phyloP scores from a whole-genome alignment of 2,888 invertebrate species.

The Drosophila hamatofila region DNA sequence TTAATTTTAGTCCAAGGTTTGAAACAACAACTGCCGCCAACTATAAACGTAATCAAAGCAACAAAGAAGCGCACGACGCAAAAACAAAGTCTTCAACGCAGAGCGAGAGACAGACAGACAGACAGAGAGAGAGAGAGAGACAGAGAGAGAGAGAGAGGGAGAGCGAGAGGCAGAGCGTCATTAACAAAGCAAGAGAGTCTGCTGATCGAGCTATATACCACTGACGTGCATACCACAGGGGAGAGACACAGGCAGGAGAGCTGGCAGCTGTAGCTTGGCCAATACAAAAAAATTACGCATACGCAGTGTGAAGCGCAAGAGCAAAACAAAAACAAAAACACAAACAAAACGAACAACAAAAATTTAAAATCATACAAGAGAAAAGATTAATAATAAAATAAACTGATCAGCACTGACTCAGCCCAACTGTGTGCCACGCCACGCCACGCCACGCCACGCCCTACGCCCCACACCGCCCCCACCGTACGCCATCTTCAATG shows the following conservation, averaged over 20 bases:
- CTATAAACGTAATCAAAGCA: slow-evolving; percentile 65
- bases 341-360: slow-evolving; percentile 17
- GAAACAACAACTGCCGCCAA: slow-evolving; percentile 63
- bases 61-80: slow-evolving; percentile 57
- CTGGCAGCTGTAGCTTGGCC: slow-evolving; percentile 53
- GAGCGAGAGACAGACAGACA: slow-evolving; percentile 6
- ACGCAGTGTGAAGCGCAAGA: slow-evolving; percentile 67
- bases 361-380: slow-evolving; percentile 11
- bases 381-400: slow-evolving; percentile 44
- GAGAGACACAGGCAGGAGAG: slow-evolving; percentile 22
- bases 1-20: slow-evolving; percentile 85
- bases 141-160: too few species aligned
- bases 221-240: background rate
- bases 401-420: slow-evolving; percentile 47
- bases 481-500: slow-evolving; percentile 27
- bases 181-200: slow-evolving; percentile 7
- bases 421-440: slow-evolving; percentile 5
- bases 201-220: slow-evolving; percentile 26
- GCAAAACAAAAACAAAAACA: slow-evolving; percentile 16
- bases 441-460: slow-evolving; percentile 6
- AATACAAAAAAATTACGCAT: slow-evolving; percentile 69
- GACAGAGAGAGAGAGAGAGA: slow-evolving; percentile 6
- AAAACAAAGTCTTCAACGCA: slow-evolving; percentile 60
- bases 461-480: background rate
- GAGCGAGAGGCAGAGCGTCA: background rate